A percentile compares a stretch with the other conserved stretches of the same genome.
phyloP scores from a whole-genome alignment of 1,140 invertebrate genomes.

The Trypoxylus dichotomus region DNA sequence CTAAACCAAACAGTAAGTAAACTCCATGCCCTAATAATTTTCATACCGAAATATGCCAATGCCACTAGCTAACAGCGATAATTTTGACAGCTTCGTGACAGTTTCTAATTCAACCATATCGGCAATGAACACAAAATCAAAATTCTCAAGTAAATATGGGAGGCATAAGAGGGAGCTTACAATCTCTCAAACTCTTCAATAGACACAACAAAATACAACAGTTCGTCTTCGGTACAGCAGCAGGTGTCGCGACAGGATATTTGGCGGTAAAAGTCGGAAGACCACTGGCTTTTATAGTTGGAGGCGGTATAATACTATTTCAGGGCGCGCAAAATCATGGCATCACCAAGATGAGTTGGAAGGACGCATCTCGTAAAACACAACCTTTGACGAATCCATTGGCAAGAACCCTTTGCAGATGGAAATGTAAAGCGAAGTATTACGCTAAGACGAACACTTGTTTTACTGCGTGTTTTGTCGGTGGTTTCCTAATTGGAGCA shows the following conservation, averaged over 20 bases:
- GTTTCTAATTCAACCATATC: too few species aligned
- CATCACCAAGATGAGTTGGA: neutral
- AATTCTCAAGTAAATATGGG: neutral
- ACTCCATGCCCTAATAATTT: too few species aligned
- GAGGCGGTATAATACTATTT: neutral
- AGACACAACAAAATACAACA: neutral
- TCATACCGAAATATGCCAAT: too few species aligned
- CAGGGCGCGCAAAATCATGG: neutral
- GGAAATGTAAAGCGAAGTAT: neutral
- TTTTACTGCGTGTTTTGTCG: neutral
- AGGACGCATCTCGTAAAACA: neutral
- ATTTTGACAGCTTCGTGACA: too few species aligned
- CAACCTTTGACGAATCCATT: neutral
- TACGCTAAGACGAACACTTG: neutral
- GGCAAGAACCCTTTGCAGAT: neutral
- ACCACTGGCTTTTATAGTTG: neutral
- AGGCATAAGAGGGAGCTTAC: neutral
- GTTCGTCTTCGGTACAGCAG: neutral
- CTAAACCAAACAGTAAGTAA: too few species aligned
- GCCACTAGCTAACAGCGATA: too few species aligned
- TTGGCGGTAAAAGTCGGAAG: neutral
- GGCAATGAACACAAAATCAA: neutral
- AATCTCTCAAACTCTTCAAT: neutral
- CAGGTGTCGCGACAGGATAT: neutral
- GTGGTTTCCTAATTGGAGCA: neutral